Evolutionary conservation across 1,140 invertebrate species (phyloP), one percentile per base, ranked within the genome.

Genomic region (Leucophenga varia): DNA sequence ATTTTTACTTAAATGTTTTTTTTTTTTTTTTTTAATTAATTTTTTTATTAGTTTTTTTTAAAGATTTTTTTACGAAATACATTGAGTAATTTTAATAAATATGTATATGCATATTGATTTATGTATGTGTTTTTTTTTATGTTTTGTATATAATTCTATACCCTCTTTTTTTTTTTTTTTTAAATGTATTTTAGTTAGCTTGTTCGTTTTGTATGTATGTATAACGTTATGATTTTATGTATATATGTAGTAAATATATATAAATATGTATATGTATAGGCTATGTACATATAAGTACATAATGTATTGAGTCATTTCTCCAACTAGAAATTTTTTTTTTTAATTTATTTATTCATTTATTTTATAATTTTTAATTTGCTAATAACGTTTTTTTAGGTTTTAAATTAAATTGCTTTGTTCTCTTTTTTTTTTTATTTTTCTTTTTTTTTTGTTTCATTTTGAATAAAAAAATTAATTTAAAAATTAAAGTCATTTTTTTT

Each of bases 321-420:
- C n/a, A n/a, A n/a, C n/a, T n/a, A n/a, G n/a, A n/a, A n/a, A n/a
- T n/a, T n/a, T n/a, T n/a, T n/a, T n/a, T n/a, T n/a, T n/a, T n/a
- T n/a, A n/a, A n/a, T n/a, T n/a, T n/a, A n/a, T n/a, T n/a, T n/a
- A n/a, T n/a, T n/a, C n/a, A n/a, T n/a, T n/a, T n/a, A n/a, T n/a
- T n/a, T n/a, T n/a, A n/a, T n/a, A 56, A 57, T 64, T 64, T 57
- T 61, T 45, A 64, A 54, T 65, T 52, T 47, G 44, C 53, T 55
- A 55, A 55, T 55, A 51, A 52, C 49, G 52, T 47, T 30, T 7
- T 30, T 30, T 30, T 30, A 30, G 12, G 28, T 30, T 41, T 61
- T 44, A 34, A 45, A 22, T 46, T 35, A 53, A 58, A 58, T n/a
- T n/a, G 55, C 61, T 54, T 54, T 55, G 22, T 55, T 40, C 44